A percentile compares a stretch with the other conserved stretches of the same genome.
Conservation (phyloP, 2,888 invertebrate genomes). For the Biston betularia region DNA sequence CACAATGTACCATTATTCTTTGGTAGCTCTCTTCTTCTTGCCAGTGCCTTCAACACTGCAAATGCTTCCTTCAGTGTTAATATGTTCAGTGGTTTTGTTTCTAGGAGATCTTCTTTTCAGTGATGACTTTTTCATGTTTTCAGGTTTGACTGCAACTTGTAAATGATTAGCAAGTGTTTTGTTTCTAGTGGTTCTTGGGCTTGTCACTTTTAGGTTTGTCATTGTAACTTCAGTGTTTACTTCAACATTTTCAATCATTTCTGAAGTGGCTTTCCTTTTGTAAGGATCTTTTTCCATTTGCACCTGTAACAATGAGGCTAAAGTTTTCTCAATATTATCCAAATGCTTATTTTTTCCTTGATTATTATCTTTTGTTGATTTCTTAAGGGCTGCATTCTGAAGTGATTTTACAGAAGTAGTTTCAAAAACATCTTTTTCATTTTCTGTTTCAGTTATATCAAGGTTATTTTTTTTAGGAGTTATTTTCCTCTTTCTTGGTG, state of each 20-base stretch:
- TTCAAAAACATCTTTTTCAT: neutral
- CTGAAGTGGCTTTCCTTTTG: constrained; percentile 38
- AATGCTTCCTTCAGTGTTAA: constrained; percentile 16
- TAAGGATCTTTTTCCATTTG: constrained; percentile 1
- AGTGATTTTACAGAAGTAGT: constrained; percentile 37
- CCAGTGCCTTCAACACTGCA: constrained; percentile 13
- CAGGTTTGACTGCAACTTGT: constrained; percentile 10
- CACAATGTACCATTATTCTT: constrained; percentile 24
- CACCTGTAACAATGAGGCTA: constrained; percentile 25
- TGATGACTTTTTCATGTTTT: constrained; percentile 44
- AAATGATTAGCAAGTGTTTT: constrained; percentile 29
- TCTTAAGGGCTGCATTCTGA: constrained; percentile 27
- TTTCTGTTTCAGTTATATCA: constrained; percentile 13
- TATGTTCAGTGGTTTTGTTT: constrained; percentile 37
- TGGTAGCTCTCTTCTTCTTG: constrained; percentile 38
- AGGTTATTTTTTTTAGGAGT: constrained; percentile 9
- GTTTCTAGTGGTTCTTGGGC: constrained; percentile 24
- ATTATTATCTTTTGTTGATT: constrained; percentile 21
- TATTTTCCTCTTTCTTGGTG: constrained; percentile 12
- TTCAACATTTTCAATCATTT: constrained; percentile 27
- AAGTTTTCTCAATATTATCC: constrained; percentile 42
- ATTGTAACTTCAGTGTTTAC: constrained; percentile 18
- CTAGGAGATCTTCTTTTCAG: constrained; percentile 53
- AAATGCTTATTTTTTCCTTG: constrained; percentile 31
- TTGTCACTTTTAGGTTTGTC: constrained; percentile 11